These are phyloP conservation scores for Clavelina lepadiformis DNA, from an alignment of 23 tunicate species.

Conservation along the genomic window DNA sequence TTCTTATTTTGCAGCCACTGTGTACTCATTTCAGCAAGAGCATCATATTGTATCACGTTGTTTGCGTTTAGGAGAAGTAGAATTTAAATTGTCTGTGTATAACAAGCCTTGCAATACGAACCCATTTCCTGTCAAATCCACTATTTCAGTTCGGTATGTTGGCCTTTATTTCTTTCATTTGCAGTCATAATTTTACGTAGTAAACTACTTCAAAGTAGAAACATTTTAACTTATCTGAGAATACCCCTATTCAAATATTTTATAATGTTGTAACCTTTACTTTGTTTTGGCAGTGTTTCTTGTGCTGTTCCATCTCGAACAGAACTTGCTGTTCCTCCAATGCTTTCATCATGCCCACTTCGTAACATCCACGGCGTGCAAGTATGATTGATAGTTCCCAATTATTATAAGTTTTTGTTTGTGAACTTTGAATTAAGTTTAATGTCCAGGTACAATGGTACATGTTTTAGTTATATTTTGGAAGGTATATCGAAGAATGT, in stretches of 20 bases:
- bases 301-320: slow-evolving; percentile 48
- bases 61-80: slow-evolving; percentile 24
- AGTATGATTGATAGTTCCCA: slow-evolving; percentile 16
- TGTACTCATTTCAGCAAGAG: slow-evolving; percentile 18
- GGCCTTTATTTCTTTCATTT: not conserved
- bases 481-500: too few relatives aligned
- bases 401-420: too few relatives aligned
- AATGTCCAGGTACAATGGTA: too few relatives aligned
- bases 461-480: too few relatives aligned
- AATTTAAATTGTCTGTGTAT: slow-evolving; percentile 15
- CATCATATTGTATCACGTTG: slow-evolving; percentile 40
- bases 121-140: slow-evolving; percentile 52
- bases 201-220: not conserved
- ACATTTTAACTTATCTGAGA: not conserved
- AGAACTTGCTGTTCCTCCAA: slow-evolving; percentile 29
- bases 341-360: slow-evolving; percentile 62
- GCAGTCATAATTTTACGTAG: not conserved
- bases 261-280: not conserved
- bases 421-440: too few relatives aligned
- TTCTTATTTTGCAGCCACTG: not conserved
- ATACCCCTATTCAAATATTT: not conserved
- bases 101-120: slow-evolving; percentile 73
- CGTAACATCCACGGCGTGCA: slow-evolving; percentile 45
- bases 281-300: slow-evolving; percentile 14
- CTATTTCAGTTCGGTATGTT: slow-evolving; percentile 16